phyloP scores from a whole-genome alignment of 1,140 invertebrate genomes.

The Listronotus oregonensis region DNA sequence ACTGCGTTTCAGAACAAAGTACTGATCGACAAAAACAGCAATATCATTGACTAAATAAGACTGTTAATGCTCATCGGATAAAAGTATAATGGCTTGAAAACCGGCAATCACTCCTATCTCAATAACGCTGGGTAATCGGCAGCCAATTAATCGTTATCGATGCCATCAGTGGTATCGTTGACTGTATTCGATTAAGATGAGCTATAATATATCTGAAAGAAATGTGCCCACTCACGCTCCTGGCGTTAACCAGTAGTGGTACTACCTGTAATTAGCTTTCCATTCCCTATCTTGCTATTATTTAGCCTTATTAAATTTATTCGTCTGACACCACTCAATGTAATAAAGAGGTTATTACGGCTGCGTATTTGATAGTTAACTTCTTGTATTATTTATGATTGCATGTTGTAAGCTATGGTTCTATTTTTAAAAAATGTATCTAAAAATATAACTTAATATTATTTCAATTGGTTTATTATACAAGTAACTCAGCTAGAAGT shows the following conservation, averaged over 20 bases:
- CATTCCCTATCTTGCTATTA: slow-evolving; percentile 36
- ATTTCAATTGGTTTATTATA: too few relatives aligned
- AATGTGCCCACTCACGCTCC: slow-evolving; percentile 47
- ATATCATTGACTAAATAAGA: slow-evolving; percentile 45
- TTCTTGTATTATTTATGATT: slow-evolving; percentile 20
- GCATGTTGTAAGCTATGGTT: slow-evolving; percentile 7
- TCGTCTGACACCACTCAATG: slow-evolving; percentile 34
- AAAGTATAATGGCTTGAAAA: slow-evolving; percentile 42
- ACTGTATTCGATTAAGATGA: slow-evolving; percentile 49
- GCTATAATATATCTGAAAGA: slow-evolving; percentile 39
- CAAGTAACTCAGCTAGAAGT: too few relatives aligned
- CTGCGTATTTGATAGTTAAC: slow-evolving; percentile 22
- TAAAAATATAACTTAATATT: too few relatives aligned
- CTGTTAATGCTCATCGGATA: slow-evolving; percentile 41
- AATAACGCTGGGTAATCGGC: slow-evolving; percentile 50
- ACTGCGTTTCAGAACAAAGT: slow-evolving; percentile 18
- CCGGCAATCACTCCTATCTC: slow-evolving; percentile 45
- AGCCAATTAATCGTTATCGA: slow-evolving; percentile 51
- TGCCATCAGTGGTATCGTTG: slow-evolving; percentile 47
- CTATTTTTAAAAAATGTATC: too few relatives aligned
- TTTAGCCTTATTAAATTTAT: slow-evolving; percentile 41
- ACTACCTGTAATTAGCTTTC: slow-evolving; percentile 47
- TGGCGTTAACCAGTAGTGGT: slow-evolving; percentile 46
- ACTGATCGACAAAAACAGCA: slow-evolving; percentile 28
- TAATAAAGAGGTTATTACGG: slow-evolving; percentile 36